Evolutionary conservation across 2,113 vertebrate genomes (phyloP).

Genomic region (Gymnogyps californianus): DNA sequence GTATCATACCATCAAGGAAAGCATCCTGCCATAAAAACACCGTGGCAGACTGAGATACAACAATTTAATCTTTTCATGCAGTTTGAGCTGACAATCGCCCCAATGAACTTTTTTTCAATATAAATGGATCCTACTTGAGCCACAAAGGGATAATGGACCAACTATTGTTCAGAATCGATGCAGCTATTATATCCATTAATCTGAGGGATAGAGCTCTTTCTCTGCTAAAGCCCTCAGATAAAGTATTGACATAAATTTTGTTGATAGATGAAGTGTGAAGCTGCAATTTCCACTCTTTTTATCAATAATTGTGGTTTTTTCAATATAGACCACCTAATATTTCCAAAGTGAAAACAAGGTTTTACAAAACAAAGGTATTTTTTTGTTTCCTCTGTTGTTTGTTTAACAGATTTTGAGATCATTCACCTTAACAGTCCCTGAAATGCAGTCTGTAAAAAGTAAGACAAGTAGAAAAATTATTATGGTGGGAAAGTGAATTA

Average conservation of each 20-base stretch:
- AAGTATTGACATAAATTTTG: not conserved
- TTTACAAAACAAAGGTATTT: not conserved
- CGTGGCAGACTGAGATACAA: no score
- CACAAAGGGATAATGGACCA: not conserved
- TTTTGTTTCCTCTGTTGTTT: not conserved
- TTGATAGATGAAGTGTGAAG: not conserved
- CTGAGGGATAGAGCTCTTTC: not conserved
- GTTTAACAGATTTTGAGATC: not conserved
- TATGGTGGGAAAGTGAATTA: not conserved
- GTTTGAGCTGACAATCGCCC: no score
- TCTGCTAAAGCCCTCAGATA: not conserved
- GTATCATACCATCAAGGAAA: not conserved
- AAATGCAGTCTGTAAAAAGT: not conserved
- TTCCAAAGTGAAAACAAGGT: not conserved
- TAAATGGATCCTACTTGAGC: no score
- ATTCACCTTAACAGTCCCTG: not conserved
- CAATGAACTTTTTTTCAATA: no score
- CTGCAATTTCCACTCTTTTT: not conserved
- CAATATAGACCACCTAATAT: not conserved
- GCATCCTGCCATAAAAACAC: no score
- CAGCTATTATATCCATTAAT: not conserved
- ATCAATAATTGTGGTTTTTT: not conserved
- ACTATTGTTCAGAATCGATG: not conserved
- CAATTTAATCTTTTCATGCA: no score
- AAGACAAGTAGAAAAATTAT: not conserved